Evolutionary conservation across 2,113 vertebrate genomes (phyloP).

Genomic region (Antidorcas marsupialis): DNA sequence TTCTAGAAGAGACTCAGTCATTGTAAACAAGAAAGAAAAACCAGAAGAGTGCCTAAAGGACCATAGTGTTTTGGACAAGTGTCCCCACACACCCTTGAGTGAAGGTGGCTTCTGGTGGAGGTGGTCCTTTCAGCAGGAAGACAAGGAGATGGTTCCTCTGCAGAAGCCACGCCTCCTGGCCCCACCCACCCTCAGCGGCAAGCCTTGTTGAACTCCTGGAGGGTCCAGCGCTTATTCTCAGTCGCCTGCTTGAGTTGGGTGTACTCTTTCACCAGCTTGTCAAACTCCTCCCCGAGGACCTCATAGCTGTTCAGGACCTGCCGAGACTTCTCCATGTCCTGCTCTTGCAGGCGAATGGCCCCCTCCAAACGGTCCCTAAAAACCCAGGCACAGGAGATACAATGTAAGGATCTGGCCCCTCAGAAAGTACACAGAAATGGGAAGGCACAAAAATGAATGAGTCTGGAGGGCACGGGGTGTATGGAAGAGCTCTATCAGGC

Average conservation of each 20-base stretch:
- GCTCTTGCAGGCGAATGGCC: slow-evolving; percentile 60
- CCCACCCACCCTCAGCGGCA: not conserved
- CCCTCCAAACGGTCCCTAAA: slow-evolving; percentile 72
- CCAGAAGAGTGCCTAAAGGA: not conserved
- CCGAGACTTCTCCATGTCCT: slow-evolving; percentile 63
- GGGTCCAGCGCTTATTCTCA: slow-evolving; percentile 73
- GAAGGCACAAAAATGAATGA: not conserved
- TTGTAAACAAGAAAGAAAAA: not conserved
- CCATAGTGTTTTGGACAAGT: not conserved
- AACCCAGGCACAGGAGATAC: not conserved
- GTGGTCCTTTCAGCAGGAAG: not conserved
- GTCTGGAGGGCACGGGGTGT: not conserved
- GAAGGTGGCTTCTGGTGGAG: not conserved
- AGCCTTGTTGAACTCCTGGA: slow-evolving; percentile 73
- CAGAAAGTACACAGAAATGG: not conserved
- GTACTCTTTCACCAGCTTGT: slow-evolving; percentile 77
- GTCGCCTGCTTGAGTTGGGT: slow-evolving; percentile 62
- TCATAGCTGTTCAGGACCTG: slow-evolving; percentile 72
- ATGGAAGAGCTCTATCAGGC: not conserved
- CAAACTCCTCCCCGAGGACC: slow-evolving; percentile 77
- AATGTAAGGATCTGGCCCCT: not conserved
- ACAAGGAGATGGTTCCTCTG: not conserved
- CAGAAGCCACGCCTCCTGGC: not conserved
- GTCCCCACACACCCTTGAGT: not conserved
- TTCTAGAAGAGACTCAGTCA: slow-evolving; percentile 4